A percentile compares a stretch with the other conserved stretches of the same genome.
Evolutionary conservation across 2,888 invertebrate species (phyloP).

Genomic region (Chydorus sphaericus): DNA sequence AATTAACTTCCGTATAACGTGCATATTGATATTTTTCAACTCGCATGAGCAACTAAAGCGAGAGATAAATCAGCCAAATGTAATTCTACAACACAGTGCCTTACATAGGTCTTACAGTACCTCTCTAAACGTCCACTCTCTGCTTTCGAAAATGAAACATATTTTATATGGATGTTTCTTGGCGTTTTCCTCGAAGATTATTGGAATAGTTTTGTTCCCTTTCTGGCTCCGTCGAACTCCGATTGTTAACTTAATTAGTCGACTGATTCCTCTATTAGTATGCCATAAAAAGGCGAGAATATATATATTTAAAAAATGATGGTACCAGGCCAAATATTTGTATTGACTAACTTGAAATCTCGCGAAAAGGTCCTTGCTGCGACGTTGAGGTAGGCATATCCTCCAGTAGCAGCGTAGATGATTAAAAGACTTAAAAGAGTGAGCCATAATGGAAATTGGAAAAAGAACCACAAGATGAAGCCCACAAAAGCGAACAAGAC

Average conservation of each 20-base stretch:
- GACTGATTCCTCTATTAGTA: constrained; percentile 53
- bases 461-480: constrained; percentile 8
- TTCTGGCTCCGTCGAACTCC: constrained; percentile 47
- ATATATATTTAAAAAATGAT: too few species aligned
- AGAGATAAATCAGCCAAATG: too few species aligned
- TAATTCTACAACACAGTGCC: too few species aligned
- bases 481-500: constrained; percentile 13
- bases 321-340: too few species aligned
- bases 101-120: too few species aligned
- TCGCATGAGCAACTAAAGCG: too few species aligned
- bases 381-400: constrained; percentile 59
- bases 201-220: constrained; percentile 57
- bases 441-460: constrained; percentile 13
- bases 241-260: constrained; percentile 48
- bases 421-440: constrained; percentile 6
- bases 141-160: constrained; percentile 66
- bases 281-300: too few species aligned
- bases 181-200: constrained; percentile 61
- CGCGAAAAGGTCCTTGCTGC: constrained; percentile 54
- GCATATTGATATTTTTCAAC: too few species aligned
- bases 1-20: too few species aligned
- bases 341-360: constrained; percentile 59
- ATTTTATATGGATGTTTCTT: constrained; percentile 66
- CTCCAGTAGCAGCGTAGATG: constrained; percentile 29
- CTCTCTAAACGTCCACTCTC: constrained; percentile 72